Evolutionary conservation across 2,797 vertebrate species (phyloP).

Genomic region (Petrocephalus schoutedeni): DNA sequence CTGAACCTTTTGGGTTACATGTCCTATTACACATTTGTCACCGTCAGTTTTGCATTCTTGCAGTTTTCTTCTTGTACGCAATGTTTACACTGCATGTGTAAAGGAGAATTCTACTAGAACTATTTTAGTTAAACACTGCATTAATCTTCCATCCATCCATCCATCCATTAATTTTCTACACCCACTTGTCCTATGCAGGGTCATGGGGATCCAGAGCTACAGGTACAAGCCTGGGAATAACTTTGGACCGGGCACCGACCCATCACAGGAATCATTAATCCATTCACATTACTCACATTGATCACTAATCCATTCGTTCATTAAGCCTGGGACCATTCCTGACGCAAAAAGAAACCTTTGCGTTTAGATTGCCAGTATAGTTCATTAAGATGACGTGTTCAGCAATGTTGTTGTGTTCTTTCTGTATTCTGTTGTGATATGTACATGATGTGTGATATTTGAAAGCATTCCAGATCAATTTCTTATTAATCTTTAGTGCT

Average conservation of each 20-base stretch:
- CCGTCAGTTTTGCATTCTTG: background rate
- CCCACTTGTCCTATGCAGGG: background rate
- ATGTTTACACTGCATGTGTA: background rate
- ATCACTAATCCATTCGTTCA: background rate
- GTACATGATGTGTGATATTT: background rate
- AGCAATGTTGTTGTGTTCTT: background rate
- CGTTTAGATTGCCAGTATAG: background rate
- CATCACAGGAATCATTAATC: background rate
- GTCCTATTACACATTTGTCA: background rate
- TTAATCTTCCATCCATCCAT: background rate
- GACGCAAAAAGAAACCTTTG: background rate
- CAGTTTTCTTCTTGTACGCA: background rate
- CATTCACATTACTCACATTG: background rate
- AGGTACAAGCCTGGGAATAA: background rate
- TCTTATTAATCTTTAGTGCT: background rate
- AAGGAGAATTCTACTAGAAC: background rate
- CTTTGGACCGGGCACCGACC: background rate
- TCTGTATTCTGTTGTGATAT: background rate
- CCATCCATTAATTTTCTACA: background rate
- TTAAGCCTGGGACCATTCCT: background rate
- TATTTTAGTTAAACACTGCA: background rate
- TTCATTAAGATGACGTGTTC: background rate
- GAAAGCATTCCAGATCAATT: background rate
- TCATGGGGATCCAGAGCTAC: background rate
- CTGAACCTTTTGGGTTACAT: background rate